Percentiles rank a stretch among this genome's conserved stretches.
Evolutionary conservation across 1,140 invertebrate genomes (phyloP).

Genomic region (Chironomus striatipennis): DNA sequence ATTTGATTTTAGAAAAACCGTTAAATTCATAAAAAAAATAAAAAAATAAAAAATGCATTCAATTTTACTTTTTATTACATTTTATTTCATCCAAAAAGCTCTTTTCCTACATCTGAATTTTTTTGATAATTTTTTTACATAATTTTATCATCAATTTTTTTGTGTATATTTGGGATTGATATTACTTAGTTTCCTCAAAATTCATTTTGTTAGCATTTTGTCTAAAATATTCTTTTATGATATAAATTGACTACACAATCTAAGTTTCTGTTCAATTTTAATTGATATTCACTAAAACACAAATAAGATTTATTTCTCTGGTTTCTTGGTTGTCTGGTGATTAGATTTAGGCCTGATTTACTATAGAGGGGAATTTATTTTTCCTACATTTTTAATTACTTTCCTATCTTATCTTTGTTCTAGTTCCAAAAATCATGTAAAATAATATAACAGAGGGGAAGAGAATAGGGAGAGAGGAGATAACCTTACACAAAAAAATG

Average conservation of each 20-base stretch:
- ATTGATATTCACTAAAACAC: not conserved
- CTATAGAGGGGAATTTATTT: too few species aligned
- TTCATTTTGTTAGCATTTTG: not conserved
- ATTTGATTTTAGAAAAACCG: too few species aligned
- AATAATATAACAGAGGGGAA: too few species aligned
- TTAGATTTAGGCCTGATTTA: too few species aligned
- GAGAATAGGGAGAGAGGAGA: too few species aligned
- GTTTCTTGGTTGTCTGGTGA: too few species aligned
- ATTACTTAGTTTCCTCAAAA: too few species aligned
- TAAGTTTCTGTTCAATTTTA: not conserved
- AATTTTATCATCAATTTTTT: not conserved
- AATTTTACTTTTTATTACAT: not conserved
- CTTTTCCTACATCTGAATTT: not conserved
- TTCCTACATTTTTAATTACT: too few species aligned
- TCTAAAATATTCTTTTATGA: not conserved
- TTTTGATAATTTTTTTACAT: not conserved
- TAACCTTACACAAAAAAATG: too few species aligned
- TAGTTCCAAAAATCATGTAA: too few species aligned
- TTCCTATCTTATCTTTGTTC: too few species aligned
- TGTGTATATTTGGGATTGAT: not conserved
- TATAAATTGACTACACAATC: not conserved
- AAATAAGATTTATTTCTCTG: not conserved
- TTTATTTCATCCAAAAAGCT: conserved; percentile 9
- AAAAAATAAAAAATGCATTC: not conserved
- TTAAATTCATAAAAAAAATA: too few species aligned